A percentile compares a stretch with the other conserved stretches of the same genome.
These are phyloP conservation scores for Melinaea marsaeus DNA, from an alignment of 2,888 invertebrate genomes.

Conservation along the genomic window DNA sequence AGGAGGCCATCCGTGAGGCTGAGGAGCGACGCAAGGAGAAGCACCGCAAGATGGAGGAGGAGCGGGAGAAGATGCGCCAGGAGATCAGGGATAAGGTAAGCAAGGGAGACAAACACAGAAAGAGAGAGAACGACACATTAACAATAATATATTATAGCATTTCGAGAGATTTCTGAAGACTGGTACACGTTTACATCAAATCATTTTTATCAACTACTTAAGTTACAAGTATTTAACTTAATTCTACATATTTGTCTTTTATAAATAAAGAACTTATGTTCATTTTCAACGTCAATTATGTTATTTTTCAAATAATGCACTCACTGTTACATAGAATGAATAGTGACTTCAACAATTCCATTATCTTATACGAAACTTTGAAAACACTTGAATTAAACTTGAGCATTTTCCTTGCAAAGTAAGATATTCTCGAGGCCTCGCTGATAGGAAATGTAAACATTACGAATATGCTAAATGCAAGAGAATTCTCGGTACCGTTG, in stretches of 20 bases:
- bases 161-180: too few relatives aligned
- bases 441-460: slow-evolving; percentile 1
- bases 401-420: slow-evolving; percentile 1
- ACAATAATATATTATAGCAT: background rate
- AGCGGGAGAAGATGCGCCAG: slow-evolving; percentile 99
- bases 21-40: slow-evolving; percentile 99
- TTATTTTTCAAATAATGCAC: too few relatives aligned
- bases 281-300: too few relatives aligned
- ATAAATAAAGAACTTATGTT: too few relatives aligned
- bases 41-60: slow-evolving; percentile 99
- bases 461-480: slow-evolving; percentile 3
- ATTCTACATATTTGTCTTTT: too few relatives aligned
- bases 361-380: too few relatives aligned
- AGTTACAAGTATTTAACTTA: too few relatives aligned
- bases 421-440: background rate
- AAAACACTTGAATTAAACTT: too few relatives aligned
- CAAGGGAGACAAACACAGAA: slow-evolving; percentile 8
- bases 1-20: slow-evolving; percentile 98
- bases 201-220: too few relatives aligned
- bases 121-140: background rate
- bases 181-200: too few relatives aligned
- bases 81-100: slow-evolving; percentile 99
- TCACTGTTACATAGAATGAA: too few relatives aligned
- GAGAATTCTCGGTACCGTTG: background rate
- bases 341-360: too few relatives aligned